Evolutionary conservation across 2,888 invertebrate species (phyloP).

Genomic region (Chymomyza fuscimana): DNA sequence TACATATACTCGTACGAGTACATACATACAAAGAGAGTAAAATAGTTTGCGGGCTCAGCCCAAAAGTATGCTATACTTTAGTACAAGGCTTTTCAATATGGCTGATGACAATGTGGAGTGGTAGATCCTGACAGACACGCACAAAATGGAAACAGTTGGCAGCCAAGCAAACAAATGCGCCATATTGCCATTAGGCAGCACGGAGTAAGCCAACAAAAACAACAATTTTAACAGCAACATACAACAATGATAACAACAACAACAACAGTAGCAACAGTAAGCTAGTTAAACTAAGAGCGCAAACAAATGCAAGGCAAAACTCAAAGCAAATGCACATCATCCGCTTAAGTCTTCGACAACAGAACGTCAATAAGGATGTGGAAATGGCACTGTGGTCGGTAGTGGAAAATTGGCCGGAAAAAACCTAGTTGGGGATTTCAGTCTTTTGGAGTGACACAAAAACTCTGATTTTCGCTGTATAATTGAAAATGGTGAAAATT

Average conservation of each 20-base stretch:
- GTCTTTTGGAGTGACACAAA: not conserved
- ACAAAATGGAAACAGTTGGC: not conserved
- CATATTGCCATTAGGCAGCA: conserved; percentile 33
- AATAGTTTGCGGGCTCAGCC: not conserved
- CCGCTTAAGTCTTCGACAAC: conserved; percentile 72
- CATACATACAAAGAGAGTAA: not conserved
- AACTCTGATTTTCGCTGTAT: no score
- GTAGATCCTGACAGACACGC: not conserved
- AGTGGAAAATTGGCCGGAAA: not conserved
- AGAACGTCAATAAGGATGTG: not conserved
- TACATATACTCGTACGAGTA: not conserved
- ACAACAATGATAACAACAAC: conserved; percentile 21
- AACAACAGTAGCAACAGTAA: conserved; percentile 41
- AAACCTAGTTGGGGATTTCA: not conserved
- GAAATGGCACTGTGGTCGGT: not conserved
- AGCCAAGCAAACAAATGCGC: conserved; percentile 18
- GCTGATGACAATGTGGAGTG: not conserved
- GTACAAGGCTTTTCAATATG: not conserved
- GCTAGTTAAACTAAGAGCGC: conserved; percentile 65
- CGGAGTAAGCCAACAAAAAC: not conserved
- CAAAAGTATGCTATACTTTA: not conserved
- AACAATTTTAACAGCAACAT: conserved; percentile 41
- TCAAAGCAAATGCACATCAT: conserved; percentile 67
- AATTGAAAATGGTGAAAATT: no score
- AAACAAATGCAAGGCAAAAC: conserved; percentile 62